Evolutionary conservation across 53 echinoderm and acorn worm species (phyloP).

Genomic region (Antedon mediterranea): DNA sequence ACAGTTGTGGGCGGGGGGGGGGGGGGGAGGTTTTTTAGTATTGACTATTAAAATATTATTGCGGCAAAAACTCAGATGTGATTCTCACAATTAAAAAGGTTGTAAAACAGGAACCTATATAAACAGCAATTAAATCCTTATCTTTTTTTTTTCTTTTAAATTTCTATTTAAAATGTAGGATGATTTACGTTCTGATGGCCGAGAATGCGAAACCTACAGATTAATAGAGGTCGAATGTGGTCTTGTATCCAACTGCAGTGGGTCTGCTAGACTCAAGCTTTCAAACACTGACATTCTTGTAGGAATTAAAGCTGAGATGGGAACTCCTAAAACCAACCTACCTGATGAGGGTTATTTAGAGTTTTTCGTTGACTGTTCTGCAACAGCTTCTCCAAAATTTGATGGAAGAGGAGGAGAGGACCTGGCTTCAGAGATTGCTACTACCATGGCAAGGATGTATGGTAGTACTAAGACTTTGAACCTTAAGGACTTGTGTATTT

Average conservation of each 20-base stretch:
- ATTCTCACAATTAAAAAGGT: too few species aligned
- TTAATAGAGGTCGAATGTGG: conserved; percentile 86
- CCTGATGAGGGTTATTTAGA: conserved; percentile 69
- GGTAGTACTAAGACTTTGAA: conserved; percentile 42
- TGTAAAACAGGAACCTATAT: too few species aligned
- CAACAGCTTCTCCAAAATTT: conserved; percentile 93
- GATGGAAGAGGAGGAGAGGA: conserved; percentile 90
- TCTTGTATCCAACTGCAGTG: conserved; percentile 94
- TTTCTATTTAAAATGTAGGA: too few species aligned
- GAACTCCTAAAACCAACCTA: conserved; percentile 37
- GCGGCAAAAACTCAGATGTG: too few species aligned
- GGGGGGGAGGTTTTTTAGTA: too few species aligned
- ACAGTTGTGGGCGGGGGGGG: too few species aligned
- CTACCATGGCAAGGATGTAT: conserved; percentile 49
- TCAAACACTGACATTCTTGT: conserved; percentile 86
- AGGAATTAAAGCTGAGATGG: conserved; percentile 97
- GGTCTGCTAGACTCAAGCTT: conserved; percentile 70
- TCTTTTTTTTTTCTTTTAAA: too few species aligned
- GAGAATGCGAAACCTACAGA: conserved; percentile 59
- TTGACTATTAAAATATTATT: too few species aligned
- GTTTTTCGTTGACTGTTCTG: conserved; percentile 96
- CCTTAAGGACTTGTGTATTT: conserved; percentile 51
- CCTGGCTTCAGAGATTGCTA: conserved; percentile 72
- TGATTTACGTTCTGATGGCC: conserved; percentile 68
- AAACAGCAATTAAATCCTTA: too few species aligned